Percentiles rank a stretch among this genome's conserved stretches.
phyloP scores from a whole-genome alignment of 2,888 invertebrate genomes.

The Athrips mouffetella region DNA sequence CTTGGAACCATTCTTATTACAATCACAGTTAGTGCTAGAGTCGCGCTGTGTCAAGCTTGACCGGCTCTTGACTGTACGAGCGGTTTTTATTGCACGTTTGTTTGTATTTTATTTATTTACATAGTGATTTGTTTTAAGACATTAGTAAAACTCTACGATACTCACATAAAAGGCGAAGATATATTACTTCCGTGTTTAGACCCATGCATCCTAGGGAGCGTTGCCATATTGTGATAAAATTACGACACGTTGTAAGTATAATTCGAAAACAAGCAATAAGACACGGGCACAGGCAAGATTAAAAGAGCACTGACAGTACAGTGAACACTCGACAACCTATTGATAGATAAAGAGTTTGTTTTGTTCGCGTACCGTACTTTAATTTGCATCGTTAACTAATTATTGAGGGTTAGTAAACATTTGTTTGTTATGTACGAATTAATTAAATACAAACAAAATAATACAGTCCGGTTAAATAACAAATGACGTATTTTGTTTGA shows the following conservation, averaged over 20 bases:
- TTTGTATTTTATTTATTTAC: too few species aligned
- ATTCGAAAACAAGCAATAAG: conserved; percentile 25
- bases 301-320: conserved; percentile 32
- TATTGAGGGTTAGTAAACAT: conserved; percentile 14
- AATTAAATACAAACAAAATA: conserved; percentile 32
- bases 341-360: conserved; percentile 30
- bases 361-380: conserved; percentile 14
- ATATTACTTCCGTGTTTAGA: conserved; percentile 57
- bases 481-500: conserved; percentile 27
- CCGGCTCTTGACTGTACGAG: too few species aligned
- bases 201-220: conserved; percentile 64
- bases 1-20: too few species aligned
- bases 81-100: too few species aligned
- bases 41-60: too few species aligned
- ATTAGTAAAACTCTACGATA: background rate
- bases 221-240: conserved; percentile 52
- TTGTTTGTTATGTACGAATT: conserved; percentile 12
- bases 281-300: conserved; percentile 6
- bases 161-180: conserved; percentile 65
- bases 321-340: conserved; percentile 33
- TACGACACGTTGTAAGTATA: conserved; percentile 23
- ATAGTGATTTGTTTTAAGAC: too few species aligned
- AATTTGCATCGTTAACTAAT: conserved; percentile 16
- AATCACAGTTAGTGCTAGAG: too few species aligned
- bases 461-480: conserved; percentile 32